Percentiles rank a stretch among this genome's conserved stretches.
Evolutionary conservation across 2,113 vertebrate genomes (phyloP).

Genomic region (Gavia stellata): DNA sequence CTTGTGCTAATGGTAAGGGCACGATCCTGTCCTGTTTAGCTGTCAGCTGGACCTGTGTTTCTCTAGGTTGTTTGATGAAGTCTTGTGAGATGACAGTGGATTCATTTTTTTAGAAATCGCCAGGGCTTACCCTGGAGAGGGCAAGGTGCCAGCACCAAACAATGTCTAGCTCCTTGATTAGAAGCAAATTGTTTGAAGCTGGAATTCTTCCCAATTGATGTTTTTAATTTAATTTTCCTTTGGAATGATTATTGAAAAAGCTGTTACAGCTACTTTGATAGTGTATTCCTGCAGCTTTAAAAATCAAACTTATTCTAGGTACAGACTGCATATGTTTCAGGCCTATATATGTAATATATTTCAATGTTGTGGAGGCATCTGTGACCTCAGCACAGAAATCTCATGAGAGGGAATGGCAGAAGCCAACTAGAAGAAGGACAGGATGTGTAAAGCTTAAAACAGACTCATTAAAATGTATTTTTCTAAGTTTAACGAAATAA

Average conservation of each 20-base stretch:
- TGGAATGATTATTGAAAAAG: background rate
- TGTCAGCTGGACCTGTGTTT: background rate
- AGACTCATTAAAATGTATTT: background rate
- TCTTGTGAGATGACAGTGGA: background rate
- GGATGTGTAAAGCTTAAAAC: background rate
- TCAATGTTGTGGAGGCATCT: background rate
- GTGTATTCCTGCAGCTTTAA: background rate
- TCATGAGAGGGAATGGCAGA: background rate
- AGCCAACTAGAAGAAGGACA: background rate
- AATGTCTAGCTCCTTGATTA: background rate
- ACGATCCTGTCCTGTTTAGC: fast-evolving
- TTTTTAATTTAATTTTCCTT: background rate
- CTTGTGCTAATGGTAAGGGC: background rate
- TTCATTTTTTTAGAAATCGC: background rate
- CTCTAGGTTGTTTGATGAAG: background rate
- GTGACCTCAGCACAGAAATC: background rate
- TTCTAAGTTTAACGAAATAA: background rate
- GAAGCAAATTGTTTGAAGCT: background rate
- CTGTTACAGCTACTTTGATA: background rate
- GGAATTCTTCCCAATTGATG: background rate
- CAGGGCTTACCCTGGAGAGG: background rate
- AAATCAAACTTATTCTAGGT: background rate
- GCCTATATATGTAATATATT: background rate
- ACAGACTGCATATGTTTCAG: background rate
- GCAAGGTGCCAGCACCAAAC: background rate